Base-by-base conservation (phyloP, 2,113 vertebrate species). In the Hirundichthys speculiger region DNA sequence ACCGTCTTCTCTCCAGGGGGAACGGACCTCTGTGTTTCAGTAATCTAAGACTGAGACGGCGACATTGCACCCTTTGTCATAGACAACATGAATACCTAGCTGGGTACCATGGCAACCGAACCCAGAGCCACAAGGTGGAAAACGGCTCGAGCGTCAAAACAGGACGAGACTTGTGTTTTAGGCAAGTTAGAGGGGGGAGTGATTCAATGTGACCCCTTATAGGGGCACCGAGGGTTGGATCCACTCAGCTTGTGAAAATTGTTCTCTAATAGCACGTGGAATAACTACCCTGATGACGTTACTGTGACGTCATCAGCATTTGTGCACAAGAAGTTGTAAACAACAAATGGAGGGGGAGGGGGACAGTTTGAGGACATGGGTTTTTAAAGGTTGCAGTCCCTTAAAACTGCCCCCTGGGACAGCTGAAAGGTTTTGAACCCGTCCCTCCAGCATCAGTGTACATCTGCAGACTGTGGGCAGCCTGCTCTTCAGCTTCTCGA, bases 11-110 rank as follows among this genome's bases (percentile, higher is more conserved):
- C 86, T 88, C 77, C 68, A 50, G 83, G 82, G 88, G 74, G 58
- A 88, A 63, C 53, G 5, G 48, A 70, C 70, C 71, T 84, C 79
- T 74, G 79, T 86, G 79, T 77, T 83, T 61, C 69, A 90, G 92
- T 91, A 92, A 93, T 84, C 80, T 51, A 79, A 93, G 69, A 79
- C 80, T 52, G 20, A 55, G 63, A 58, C 64, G 49, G 59, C 22
- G 59, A 88, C 90, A 81, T 89, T 84, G 84, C 84, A 66, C 83
- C 76, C 85, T 89, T 92, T 93, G 91, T 92, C 82, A 85, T 69
- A 79, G 75, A 66, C 79, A 56, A 64, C 76, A 79, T 80, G 88
- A 91, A 91, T 91, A 85, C 80, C 75, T 73, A 21, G 40, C 60
- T 59, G 64, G 79, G 57, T 61, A 75, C 90, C 88, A 91, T 93